A percentile compares a stretch with the other conserved stretches of the same genome.
Conservation (phyloP, 2,888 invertebrate species). For the Eutolmus rufibarbis region DNA sequence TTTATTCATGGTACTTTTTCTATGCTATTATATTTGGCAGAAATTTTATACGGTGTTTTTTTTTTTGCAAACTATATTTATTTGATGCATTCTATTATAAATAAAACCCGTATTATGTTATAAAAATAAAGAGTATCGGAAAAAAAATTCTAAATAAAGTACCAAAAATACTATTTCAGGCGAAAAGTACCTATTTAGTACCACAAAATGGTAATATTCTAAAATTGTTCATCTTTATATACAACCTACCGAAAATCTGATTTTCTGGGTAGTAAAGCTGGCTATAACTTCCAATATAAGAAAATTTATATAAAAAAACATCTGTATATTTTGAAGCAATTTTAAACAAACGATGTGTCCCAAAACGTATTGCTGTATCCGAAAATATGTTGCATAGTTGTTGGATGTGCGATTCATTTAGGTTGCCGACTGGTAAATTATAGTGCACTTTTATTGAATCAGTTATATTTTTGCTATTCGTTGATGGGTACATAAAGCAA, state of each 20-base stretch:
- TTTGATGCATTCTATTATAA: too few relatives aligned
- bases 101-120: too few relatives aligned
- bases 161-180: too few relatives aligned
- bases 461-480: constrained; percentile 52
- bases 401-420: constrained; percentile 43
- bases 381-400: constrained; percentile 61
- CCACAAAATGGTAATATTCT: neutral
- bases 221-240: neutral
- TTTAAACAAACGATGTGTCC: constrained; percentile 63
- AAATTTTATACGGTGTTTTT: too few relatives aligned
- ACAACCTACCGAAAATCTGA: constrained; percentile 8
- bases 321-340: constrained; percentile 61
- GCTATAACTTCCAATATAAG: constrained; percentile 63
- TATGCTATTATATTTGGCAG: too few relatives aligned
- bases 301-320: constrained; percentile 65
- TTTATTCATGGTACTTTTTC: too few relatives aligned
- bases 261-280: constrained; percentile 53
- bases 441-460: neutral
- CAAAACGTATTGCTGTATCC: constrained; percentile 64
- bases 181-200: too few relatives aligned
- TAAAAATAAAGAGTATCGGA: too few relatives aligned
- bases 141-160: too few relatives aligned
- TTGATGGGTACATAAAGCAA: constrained; percentile 61
- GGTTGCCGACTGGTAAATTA: constrained; percentile 49
- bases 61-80: too few relatives aligned